Evolutionary conservation across 2,888 invertebrate species (phyloP).

Genomic region (Apantesis nais): DNA sequence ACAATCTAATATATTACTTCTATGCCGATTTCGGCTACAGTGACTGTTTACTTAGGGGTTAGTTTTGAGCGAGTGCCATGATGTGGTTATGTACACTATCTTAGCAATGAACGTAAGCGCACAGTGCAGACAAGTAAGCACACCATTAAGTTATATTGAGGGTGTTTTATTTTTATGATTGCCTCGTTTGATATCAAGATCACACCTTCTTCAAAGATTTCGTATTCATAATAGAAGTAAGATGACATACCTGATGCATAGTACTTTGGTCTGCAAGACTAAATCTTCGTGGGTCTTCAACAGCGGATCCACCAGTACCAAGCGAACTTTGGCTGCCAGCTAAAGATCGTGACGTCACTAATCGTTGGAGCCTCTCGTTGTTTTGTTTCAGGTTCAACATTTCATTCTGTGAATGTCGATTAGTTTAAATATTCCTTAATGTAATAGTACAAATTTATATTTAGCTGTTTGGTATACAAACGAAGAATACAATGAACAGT

Average conservation of each 20-base stretch:
- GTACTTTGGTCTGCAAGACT: constrained; percentile 86
- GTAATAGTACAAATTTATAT: too few species aligned
- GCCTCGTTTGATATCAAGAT: too few species aligned
- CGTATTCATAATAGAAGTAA: neutral
- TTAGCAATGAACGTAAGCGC: too few species aligned
- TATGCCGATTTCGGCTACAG: too few species aligned
- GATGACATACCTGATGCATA: constrained; percentile 73
- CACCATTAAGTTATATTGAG: too few species aligned
- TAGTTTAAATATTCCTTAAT: neutral
- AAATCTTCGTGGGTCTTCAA: constrained; percentile 85
- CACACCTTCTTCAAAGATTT: too few species aligned
- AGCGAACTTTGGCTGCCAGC: constrained; percentile 87
- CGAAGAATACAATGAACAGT: neutral
- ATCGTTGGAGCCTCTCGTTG: constrained; percentile 96
- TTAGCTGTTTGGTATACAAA: neutral
- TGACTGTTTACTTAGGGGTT: too few species aligned
- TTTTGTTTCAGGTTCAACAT: constrained; percentile 98
- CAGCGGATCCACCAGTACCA: constrained; percentile 79
- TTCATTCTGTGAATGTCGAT: constrained; percentile 88
- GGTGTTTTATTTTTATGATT: too few species aligned
- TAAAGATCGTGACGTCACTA: constrained; percentile 89
- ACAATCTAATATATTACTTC: too few species aligned
- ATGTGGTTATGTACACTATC: too few species aligned
- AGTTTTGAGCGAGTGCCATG: too few species aligned
- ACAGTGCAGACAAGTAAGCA: too few species aligned